phyloP scores from a whole-genome alignment of 2,113 vertebrate species.

The Forbesichthys agassizii region DNA sequence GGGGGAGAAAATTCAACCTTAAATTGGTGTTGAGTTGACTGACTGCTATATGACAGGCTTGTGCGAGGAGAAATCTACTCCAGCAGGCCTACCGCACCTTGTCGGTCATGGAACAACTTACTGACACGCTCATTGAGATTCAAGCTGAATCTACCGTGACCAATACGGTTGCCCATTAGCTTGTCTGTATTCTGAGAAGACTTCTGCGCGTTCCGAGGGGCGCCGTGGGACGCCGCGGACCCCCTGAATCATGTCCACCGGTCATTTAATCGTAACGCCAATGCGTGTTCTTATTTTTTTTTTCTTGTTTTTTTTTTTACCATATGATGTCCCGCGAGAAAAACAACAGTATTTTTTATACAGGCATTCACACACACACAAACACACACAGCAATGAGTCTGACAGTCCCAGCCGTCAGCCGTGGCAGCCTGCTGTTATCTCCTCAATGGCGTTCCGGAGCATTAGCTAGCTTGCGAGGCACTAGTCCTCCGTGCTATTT shows the following conservation, averaged over 20 bases:
- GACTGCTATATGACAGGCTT: conserved; percentile 53
- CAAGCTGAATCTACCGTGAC: conserved; percentile 72
- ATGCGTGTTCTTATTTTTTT: conserved; percentile 56
- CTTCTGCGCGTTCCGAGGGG: conserved; percentile 66
- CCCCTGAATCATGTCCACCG: conserved; percentile 67
- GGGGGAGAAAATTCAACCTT: conserved; percentile 29
- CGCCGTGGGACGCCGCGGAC: conserved; percentile 51
- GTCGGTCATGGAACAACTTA: conserved; percentile 67
- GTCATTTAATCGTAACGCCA: conserved; percentile 72
- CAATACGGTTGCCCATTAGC: conserved; percentile 74
- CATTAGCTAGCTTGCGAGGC: conserved; percentile 70
- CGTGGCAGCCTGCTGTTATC: conserved; percentile 68
- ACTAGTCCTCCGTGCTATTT: conserved; percentile 72
- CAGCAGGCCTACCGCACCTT: conserved; percentile 68
- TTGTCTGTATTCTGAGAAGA: conserved; percentile 66
- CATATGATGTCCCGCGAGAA: conserved; percentile 68
- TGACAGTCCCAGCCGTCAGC: conserved; percentile 59
- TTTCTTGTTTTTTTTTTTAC: conserved; percentile 21
- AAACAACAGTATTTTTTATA: conserved; percentile 67
- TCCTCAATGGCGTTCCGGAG: conserved; percentile 73
- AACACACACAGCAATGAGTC: conserved; percentile 20
- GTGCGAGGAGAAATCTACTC: conserved; percentile 68
- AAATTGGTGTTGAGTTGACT: conserved; percentile 68
- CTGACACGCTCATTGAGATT: conserved; percentile 75
- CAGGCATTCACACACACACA: conserved; percentile 25